Base-by-base conservation (phyloP, 2,888 invertebrate genomes). In the Microctonus aethiopoides region DNA sequence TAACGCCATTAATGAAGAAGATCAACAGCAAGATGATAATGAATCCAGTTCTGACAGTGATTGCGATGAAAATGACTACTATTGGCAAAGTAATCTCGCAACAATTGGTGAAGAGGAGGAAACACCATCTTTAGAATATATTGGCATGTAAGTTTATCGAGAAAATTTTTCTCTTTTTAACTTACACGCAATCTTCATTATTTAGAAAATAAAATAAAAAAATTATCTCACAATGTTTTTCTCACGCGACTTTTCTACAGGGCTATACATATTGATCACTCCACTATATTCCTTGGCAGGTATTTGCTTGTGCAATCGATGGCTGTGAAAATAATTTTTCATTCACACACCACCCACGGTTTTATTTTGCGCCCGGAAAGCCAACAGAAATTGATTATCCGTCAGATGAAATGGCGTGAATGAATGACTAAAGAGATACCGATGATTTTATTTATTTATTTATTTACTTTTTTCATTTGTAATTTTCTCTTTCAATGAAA, bases 71-170 rank as follows among this genome's bases (percentile, higher is more conserved):
- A 73, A 74, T 54, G 83, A 84, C 76, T 85, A 84, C 69, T 85
- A 84, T 60, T 85, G 85, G 85, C 84, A 84, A 61, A 84, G 83
- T 63, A 84, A 84, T 74, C 87, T 93, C 61, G 92, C 92, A 61
- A 92, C 93, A 26, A 93, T 93, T 75, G 92, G 92, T 20, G 93
- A 92, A 84, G 89, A 91, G 74, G 92, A 92, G 78, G 92, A 92
- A 72, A 83, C 75, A 6, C 81, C 82, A 60, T 85, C 84, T 22
- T 77, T 84, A 75, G 85, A 85, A 74, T 84, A 84, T 68, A 74
- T 76, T 13, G 77, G 72, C 52, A 77, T 78, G 85, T 85, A 74
- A 78, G 85, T 83, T 61, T 62, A 22, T 54, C 54, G 4, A 26
- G 10, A 54, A 24, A n/a, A n/a, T n/a, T n/a, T n/a, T 52, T 10